These are phyloP conservation scores for Echiichthys vipera DNA, from an alignment of 2,797 vertebrate species.

Conservation along the genomic window DNA sequence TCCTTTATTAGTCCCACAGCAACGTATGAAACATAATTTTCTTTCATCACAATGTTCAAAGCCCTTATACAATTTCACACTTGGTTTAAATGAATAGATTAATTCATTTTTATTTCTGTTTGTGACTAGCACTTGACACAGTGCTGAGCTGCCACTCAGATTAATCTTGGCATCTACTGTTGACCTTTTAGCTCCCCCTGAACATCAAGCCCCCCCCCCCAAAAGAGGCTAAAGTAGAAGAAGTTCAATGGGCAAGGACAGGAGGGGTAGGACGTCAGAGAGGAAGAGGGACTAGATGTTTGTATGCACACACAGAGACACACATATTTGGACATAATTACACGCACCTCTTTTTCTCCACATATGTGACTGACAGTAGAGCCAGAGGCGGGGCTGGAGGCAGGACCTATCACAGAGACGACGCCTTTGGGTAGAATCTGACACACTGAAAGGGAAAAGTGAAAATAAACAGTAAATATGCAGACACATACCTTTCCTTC, in stretches of 20 bases:
- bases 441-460: constrained; percentile 86
- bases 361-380: constrained; percentile 97
- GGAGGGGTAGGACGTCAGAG: constrained; percentile 10
- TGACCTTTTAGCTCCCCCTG: too few relatives aligned
- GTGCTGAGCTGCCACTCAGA: too few relatives aligned
- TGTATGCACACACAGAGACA: neutral
- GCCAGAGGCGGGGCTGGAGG: constrained; percentile 92
- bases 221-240: constrained; percentile 18
- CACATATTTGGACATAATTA: constrained; percentile 12
- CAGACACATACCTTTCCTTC: constrained; percentile 23
- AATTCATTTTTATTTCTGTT: too few relatives aligned
- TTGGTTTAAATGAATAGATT: too few relatives aligned
- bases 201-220: too few relatives aligned
- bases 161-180: too few relatives aligned
- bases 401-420: constrained; percentile 92
- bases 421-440: constrained; percentile 95
- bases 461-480: constrained; percentile 30
- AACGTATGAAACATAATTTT: too few relatives aligned
- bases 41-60: too few relatives aligned
- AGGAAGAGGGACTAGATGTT: neutral
- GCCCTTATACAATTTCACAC: too few relatives aligned
- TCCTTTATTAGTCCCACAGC: too few relatives aligned
- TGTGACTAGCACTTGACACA: too few relatives aligned
- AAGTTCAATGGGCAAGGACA: constrained; percentile 20
- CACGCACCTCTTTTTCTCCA: constrained; percentile 94